phyloP scores from a whole-genome alignment of 2,113 vertebrate species.

The Notothenia rossii region DNA sequence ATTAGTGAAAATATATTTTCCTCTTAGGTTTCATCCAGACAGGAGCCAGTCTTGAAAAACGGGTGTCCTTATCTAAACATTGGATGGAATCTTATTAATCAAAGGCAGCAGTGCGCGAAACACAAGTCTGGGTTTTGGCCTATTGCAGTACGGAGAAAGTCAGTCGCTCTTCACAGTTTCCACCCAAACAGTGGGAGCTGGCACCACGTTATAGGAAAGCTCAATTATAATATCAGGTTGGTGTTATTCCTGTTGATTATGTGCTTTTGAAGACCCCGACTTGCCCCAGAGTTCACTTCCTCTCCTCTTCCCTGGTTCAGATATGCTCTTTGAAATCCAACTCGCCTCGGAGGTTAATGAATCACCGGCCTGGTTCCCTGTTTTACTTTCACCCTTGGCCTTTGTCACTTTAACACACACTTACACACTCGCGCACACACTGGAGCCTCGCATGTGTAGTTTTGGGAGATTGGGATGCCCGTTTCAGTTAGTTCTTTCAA shows the following conservation, averaged over 20 bases:
- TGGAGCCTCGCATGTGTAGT: neutral
- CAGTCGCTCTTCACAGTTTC: constrained; percentile 69
- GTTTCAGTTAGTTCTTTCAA: constrained; percentile 27
- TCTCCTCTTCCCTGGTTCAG: constrained; percentile 44
- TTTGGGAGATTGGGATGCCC: constrained; percentile 3
- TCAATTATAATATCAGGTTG: constrained; percentile 83
- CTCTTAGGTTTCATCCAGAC: constrained; percentile 69
- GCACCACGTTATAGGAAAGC: constrained; percentile 70
- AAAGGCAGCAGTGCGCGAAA: constrained; percentile 70
- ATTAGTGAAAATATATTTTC: constrained; percentile 74
- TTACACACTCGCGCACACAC: constrained; percentile 27
- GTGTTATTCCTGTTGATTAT: constrained; percentile 85
- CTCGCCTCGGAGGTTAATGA: constrained; percentile 66
- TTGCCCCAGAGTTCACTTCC: constrained; percentile 76
- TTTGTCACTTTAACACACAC: constrained; percentile 46
- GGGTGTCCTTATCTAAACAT: constrained; percentile 75
- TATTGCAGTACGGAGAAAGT: constrained; percentile 48
- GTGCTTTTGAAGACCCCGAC: constrained; percentile 75
- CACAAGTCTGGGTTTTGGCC: constrained; percentile 64
- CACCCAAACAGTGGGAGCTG: constrained; percentile 74
- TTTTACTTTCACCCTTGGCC: constrained; percentile 52
- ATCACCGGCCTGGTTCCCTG: constrained; percentile 58
- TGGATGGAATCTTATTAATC: constrained; percentile 72
- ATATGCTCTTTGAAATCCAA: constrained; percentile 76
- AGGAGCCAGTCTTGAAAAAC: constrained; percentile 63